Conservation (phyloP, 2,888 invertebrate genomes). For the Eucera pruinosa region DNA sequence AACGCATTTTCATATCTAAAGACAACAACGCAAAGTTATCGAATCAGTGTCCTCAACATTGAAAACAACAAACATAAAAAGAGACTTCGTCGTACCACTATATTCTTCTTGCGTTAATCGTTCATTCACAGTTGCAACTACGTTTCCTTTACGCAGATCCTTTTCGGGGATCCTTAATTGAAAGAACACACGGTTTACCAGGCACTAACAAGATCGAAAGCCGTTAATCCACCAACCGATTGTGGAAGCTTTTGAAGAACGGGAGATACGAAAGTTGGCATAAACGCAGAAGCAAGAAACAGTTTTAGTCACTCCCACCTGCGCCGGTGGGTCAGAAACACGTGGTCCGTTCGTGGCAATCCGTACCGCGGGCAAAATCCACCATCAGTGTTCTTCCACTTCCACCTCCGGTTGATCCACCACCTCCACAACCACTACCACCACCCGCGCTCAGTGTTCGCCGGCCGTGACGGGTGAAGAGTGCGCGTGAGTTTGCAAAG, state of each 20-base stretch:
- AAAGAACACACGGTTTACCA: neutral
- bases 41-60: neutral
- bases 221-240: neutral
- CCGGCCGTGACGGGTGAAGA: conserved; percentile 50
- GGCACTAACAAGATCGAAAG: neutral
- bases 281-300: neutral
- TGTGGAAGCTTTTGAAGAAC: neutral
- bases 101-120: too few species aligned
- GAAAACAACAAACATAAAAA: neutral
- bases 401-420: conserved; percentile 40
- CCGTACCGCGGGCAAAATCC: conserved; percentile 30
- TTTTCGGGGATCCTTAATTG: too few species aligned
- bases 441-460: conserved; percentile 58
- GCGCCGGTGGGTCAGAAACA: conserved; percentile 35
- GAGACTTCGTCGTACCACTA: too few species aligned
- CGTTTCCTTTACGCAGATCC: too few species aligned
- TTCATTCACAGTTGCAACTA: too few species aligned
- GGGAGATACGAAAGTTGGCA: neutral
- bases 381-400: conserved; percentile 49
- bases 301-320: conserved; percentile 41
- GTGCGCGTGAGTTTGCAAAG: conserved; percentile 51
- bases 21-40: neutral
- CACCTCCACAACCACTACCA: conserved; percentile 33
- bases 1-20: neutral
- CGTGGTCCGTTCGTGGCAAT: conserved; percentile 45